Evolutionary conservation across 2,888 invertebrate genomes (phyloP).

Genomic region (Caenorhabditis sp.): DNA sequence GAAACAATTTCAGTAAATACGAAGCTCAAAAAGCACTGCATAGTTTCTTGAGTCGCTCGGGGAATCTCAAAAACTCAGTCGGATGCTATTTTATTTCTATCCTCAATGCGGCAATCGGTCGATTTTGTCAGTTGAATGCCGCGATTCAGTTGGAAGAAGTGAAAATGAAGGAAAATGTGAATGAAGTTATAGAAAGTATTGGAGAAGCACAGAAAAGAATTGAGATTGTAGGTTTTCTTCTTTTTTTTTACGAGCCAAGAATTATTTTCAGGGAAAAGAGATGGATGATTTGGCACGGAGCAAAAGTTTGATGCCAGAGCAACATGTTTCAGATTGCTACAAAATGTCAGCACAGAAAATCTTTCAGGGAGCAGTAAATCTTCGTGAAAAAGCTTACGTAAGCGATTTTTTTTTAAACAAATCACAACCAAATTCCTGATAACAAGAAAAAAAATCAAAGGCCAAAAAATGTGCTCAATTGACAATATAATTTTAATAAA

Average conservation of each 20-base stretch:
- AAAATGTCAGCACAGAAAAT: conserved; percentile 6
- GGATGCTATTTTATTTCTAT: conserved; percentile 3
- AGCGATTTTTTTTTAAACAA: neutral
- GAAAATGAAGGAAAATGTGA: neutral
- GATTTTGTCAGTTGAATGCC: neutral
- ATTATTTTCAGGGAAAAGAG: no score
- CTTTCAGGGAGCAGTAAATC: neutral
- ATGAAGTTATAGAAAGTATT: neutral
- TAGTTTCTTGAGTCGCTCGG: neutral
- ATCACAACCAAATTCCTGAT: no score
- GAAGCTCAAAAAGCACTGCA: neutral
- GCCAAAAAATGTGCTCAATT: no score
- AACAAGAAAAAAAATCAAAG: no score
- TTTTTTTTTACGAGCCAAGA: no score
- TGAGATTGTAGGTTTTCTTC: no score
- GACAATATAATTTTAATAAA: no score
- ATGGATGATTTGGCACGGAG: neutral
- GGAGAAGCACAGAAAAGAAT: neutral
- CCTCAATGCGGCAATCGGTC: neutral
- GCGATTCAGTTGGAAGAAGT: neutral
- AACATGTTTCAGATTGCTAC: neutral
- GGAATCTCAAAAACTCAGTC: neutral
- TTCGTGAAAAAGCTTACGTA: neutral
- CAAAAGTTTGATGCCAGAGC: neutral
- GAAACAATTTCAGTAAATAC: no score